Conservation (phyloP, 2,113 vertebrate species). For the Silurus asotus region DNA sequence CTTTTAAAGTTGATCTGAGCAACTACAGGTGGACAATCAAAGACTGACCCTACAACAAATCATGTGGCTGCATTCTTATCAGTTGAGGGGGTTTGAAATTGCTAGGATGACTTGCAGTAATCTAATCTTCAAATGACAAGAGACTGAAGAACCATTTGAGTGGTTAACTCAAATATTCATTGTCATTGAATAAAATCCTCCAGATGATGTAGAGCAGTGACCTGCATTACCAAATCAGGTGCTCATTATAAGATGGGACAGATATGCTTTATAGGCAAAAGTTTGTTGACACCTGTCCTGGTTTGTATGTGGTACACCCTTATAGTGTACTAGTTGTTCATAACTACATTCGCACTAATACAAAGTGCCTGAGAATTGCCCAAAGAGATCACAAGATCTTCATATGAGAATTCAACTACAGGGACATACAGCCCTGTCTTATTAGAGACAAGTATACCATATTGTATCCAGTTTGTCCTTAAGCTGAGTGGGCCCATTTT, state of each 20-base stretch:
- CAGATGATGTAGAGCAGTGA: not conserved
- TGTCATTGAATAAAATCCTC: no score
- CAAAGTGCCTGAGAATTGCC: not conserved
- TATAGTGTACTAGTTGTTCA: not conserved
- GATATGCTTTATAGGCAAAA: not conserved
- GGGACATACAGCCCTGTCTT: not conserved
- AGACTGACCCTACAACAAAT: not conserved
- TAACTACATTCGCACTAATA: not conserved
- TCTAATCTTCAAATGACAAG: not conserved
- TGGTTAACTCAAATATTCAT: not conserved
- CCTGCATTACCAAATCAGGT: not conserved
- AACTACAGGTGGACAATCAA: not conserved
- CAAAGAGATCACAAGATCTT: not conserved
- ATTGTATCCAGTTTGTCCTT: not conserved
- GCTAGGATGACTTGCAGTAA: not conserved
- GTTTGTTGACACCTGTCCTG: no score
- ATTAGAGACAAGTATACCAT: not conserved
- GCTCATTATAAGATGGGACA: not conserved
- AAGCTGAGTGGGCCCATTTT: not conserved
- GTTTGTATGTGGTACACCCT: no score
- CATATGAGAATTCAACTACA: not conserved
- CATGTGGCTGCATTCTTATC: not conserved
- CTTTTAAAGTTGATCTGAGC: not conserved
- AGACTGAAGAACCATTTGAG: not conserved
- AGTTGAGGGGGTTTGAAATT: not conserved